phyloP scores from a whole-genome alignment of 2,888 invertebrate species.

The Arge pagana region DNA sequence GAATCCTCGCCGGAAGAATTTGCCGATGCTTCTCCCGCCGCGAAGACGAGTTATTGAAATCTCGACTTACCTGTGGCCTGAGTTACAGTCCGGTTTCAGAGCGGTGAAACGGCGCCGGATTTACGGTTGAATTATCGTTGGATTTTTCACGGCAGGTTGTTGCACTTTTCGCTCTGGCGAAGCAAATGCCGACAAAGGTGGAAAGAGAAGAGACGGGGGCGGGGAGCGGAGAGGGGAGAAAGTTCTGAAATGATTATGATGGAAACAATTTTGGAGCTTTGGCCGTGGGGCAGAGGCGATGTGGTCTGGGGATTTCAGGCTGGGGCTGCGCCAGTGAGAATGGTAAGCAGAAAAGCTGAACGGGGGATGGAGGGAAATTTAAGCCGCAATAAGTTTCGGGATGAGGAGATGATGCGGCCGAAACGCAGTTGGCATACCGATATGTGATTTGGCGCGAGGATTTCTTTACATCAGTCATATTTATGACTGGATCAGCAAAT shows the following conservation, averaged over 20 bases:
- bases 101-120: no score
- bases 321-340: conserved; percentile 25
- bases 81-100: no score
- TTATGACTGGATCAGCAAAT: no score
- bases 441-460: no score
- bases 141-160: no score
- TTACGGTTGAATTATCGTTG: no score
- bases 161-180: neutral
- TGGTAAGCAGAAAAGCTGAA: conserved; percentile 20
- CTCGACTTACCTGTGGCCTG: no score
- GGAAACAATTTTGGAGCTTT: conserved; percentile 59
- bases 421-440: conserved; percentile 58
- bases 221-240: neutral
- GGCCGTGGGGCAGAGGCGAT: conserved; percentile 39
- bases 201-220: neutral
- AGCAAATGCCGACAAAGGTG: neutral
- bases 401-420: conserved; percentile 58
- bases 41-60: no score
- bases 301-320: conserved; percentile 29
- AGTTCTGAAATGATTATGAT: conserved; percentile 57
- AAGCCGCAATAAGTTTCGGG: conserved; percentile 60
- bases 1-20: no score
- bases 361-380: conserved; percentile 36
- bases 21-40: no score
- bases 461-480: no score